Conservation (phyloP, 2,113 vertebrate genomes). For the Ciconia maguari region DNA sequence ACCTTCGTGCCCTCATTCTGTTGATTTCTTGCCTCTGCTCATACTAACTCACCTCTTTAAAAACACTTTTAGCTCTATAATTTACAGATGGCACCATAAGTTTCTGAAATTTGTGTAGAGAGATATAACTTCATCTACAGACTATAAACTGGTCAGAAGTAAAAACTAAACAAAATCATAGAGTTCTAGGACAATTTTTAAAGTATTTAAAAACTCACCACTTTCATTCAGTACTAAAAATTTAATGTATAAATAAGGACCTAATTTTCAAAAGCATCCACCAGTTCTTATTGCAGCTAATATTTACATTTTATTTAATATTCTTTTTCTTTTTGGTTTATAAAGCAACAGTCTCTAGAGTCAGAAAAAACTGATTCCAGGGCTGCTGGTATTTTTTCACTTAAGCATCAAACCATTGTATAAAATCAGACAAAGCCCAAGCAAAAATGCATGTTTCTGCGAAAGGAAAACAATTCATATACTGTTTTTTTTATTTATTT, state of each 20-base stretch:
- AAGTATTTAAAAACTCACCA: not conserved
- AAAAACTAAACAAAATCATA: not conserved
- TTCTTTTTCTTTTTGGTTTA: not conserved
- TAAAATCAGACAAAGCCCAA: not conserved
- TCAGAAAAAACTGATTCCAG: not conserved
- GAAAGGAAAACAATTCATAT: not conserved
- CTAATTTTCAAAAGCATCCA: not conserved
- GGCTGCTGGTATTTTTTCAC: not conserved
- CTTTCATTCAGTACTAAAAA: not conserved
- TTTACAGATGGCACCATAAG: not conserved
- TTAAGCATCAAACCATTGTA: not conserved
- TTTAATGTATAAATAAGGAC: not conserved
- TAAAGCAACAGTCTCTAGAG: not conserved
- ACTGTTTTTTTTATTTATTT: too few relatives aligned
- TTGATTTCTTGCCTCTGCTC: not conserved
- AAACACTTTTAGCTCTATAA: not conserved
- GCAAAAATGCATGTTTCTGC: not conserved
- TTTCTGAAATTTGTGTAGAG: not conserved
- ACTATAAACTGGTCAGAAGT: not conserved
- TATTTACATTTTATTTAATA: not conserved
- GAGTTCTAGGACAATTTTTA: not conserved
- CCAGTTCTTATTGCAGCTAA: not conserved
- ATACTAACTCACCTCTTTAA: not conserved
- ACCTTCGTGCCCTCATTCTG: not conserved
- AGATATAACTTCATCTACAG: not conserved